Conservation (phyloP, 2,113 vertebrate genomes). For the Bufo gargarizans region DNA sequence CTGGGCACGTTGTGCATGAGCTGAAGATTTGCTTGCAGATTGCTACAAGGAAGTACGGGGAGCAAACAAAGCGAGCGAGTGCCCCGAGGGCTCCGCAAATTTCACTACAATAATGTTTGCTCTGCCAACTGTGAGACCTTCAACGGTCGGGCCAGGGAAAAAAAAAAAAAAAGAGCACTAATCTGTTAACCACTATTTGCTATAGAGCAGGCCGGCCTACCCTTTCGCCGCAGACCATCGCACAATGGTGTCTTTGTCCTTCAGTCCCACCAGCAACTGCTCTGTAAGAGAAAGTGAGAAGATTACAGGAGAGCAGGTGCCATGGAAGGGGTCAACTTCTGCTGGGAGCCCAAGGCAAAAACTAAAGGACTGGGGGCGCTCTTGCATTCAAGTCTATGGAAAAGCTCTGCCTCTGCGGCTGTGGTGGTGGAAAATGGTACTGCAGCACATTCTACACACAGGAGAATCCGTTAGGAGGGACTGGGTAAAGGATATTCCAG, state of each 20-base stretch:
- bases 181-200: conserved; percentile 31
- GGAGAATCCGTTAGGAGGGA: too few species aligned
- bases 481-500: too few species aligned
- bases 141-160: conserved; percentile 11
- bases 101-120: conserved; percentile 51
- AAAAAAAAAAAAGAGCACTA: background rate
- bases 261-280: conserved; percentile 88
- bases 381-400: background rate
- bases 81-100: conserved; percentile 47
- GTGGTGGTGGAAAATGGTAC: background rate
- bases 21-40: conserved; percentile 10
- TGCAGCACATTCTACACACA: background rate
- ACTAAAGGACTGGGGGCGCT: background rate
- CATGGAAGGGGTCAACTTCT: too few species aligned
- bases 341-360: too few species aligned
- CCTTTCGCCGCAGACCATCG: conserved; percentile 98
- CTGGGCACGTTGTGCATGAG: background rate
- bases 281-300: conserved; percentile 74
- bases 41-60: conserved; percentile 29
- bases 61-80: conserved; percentile 31
- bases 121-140: conserved; percentile 10
- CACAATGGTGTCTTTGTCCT: conserved; percentile 94
- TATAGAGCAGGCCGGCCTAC: conserved; percentile 71
- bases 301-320: background rate
- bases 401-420: background rate